Evolutionary conservation across 2,113 vertebrate species (phyloP).

Genomic region (Dicerorhinus sumatrensis): DNA sequence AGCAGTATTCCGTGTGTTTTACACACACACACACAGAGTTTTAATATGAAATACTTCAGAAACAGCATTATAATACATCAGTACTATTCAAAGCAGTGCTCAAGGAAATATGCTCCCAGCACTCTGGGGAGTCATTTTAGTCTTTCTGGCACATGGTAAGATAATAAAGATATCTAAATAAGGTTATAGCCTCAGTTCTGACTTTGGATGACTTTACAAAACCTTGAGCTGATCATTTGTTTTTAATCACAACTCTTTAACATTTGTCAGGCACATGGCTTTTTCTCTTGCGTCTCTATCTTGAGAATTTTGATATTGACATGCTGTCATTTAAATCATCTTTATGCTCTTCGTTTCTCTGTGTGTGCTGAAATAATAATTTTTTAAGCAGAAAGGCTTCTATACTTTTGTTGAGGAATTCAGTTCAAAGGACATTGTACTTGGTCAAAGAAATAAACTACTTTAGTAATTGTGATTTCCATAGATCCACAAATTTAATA

Average conservation of each 20-base stretch:
- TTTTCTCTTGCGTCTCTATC: not conserved
- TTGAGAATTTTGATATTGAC: slow-evolving; percentile 14
- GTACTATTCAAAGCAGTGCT: not conserved
- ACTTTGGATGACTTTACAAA: slow-evolving; percentile 38
- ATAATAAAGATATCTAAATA: slow-evolving; percentile 23
- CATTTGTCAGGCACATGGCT: not conserved
- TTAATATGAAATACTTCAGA: not conserved
- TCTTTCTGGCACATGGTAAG: not conserved
- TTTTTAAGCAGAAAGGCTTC: not conserved
- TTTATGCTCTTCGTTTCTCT: not conserved
- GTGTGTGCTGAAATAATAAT: not conserved
- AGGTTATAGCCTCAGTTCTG: slow-evolving; percentile 1
- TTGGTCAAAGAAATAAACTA: not conserved
- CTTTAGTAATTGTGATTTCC: not conserved
- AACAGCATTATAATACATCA: not conserved
- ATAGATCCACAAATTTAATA: not conserved
- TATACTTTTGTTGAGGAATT: slow-evolving; percentile 5
- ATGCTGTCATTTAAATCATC: not conserved
- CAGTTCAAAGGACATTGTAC: not conserved
- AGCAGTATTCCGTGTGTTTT: not conserved
- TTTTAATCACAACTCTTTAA: slow-evolving; percentile 47
- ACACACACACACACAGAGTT: not conserved
- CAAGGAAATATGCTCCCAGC: not conserved
- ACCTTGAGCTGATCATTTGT: slow-evolving; percentile 43
- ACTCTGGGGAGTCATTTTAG: not conserved